These are phyloP conservation scores for Acromyrmex charruanus DNA, from an alignment of 1,140 invertebrate species.

Conservation along the genomic window DNA sequence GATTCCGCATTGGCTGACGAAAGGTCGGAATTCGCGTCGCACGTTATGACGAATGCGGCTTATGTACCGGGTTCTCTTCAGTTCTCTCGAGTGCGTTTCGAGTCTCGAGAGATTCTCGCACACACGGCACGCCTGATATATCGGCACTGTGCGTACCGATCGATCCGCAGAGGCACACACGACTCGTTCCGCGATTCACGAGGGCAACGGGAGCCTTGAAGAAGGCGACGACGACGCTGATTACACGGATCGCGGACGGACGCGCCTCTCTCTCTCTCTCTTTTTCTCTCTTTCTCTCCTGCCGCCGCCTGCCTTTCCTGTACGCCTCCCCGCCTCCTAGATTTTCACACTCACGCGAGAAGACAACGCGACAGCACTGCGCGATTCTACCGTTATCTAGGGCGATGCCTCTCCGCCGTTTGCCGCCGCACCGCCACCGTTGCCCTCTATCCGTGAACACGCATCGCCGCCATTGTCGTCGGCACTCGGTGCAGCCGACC, in stretches of 20 bases:
- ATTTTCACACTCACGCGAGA: conserved; percentile 68
- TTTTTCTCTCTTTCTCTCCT: conserved; percentile 22
- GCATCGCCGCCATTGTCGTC: not conserved
- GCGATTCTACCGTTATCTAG: conserved; percentile 85
- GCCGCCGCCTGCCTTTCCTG: conserved; percentile 24
- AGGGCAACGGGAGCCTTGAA: conserved; percentile 34
- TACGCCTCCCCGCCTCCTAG: conserved; percentile 40
- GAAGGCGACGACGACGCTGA: conserved; percentile 26
- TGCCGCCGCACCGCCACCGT: conserved; percentile 68
- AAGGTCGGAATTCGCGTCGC: conserved; percentile 41
- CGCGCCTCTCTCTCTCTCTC: conserved; percentile 46
- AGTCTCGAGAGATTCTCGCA: not conserved
- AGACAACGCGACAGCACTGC: conserved; percentile 72
- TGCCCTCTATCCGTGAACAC: conserved; percentile 68
- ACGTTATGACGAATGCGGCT: conserved; percentile 31
- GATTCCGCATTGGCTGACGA: conserved; percentile 32
- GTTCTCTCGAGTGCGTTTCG: not conserved
- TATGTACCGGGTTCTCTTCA: conserved; percentile 12
- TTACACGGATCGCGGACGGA: conserved; percentile 17
- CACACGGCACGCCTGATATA: conserved; percentile 30
- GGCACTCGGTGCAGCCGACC: conserved; percentile 19
- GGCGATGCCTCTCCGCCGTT: conserved; percentile 83
- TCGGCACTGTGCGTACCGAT: conserved; percentile 41
- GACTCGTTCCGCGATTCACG: conserved; percentile 15
- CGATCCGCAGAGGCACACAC: conserved; percentile 22